Conservation (phyloP, 1,140 invertebrate genomes). For the Papilio polytes region DNA sequence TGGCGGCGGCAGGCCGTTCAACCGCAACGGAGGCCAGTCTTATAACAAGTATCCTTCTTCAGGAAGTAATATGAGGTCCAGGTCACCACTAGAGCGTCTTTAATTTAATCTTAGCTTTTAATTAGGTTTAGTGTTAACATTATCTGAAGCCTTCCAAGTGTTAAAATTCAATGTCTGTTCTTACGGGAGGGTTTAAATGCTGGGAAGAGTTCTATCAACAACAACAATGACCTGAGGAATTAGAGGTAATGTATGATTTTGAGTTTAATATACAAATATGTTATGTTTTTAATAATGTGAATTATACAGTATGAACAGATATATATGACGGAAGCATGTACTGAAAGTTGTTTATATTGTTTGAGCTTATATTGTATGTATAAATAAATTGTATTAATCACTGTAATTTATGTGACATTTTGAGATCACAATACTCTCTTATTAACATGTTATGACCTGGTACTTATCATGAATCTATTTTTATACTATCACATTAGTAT, state of each 20-base stretch:
- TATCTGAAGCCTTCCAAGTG: slow-evolving; percentile 82
- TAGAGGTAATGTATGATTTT: slow-evolving; percentile 66
- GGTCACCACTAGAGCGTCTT: slow-evolving; percentile 78
- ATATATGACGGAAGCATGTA: background rate
- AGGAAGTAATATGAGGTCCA: slow-evolving; percentile 79
- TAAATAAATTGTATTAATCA: background rate
- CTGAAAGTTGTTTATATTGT: background rate
- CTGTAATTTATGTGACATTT: background rate
- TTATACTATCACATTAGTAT: background rate
- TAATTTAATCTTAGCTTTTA: slow-evolving; percentile 79
- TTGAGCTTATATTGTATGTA: too few species aligned
- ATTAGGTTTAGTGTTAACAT: slow-evolving; percentile 83
- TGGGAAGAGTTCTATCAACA: slow-evolving; percentile 70
- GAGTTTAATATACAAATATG: slow-evolving; percentile 36
- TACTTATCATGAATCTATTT: background rate
- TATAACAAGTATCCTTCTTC: slow-evolving; percentile 39
- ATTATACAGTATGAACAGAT: background rate
- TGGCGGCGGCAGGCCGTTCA: slow-evolving; percentile 58
- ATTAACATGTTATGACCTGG: background rate
- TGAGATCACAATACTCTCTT: background rate
- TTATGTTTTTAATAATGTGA: background rate
- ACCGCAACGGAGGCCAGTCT: slow-evolving; percentile 71
- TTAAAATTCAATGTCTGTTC: slow-evolving; percentile 78
- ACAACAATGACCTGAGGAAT: slow-evolving; percentile 67
- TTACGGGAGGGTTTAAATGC: slow-evolving; percentile 77